A percentile compares a stretch with the other conserved stretches of the same genome.
Conservation (phyloP, 2,888 invertebrate species). For the Philhelius pedissequus region DNA sequence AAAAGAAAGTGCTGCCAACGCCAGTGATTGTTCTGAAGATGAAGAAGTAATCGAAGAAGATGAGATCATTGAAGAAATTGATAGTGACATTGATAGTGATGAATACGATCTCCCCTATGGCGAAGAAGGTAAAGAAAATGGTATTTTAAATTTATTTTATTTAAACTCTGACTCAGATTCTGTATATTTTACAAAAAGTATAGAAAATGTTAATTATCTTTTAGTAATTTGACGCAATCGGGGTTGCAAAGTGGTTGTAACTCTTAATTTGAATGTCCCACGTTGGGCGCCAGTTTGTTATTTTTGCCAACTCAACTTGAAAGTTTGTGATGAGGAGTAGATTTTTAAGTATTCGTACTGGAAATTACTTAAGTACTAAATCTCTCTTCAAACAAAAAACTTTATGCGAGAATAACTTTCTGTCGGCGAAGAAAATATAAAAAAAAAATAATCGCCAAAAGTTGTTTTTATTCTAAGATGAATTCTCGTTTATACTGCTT, state of each 20-base stretch:
- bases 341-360: too few species aligned
- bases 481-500: too few species aligned
- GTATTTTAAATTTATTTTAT: slow-evolving; percentile 13
- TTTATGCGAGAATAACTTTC: too few species aligned
- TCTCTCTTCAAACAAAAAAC: too few species aligned
- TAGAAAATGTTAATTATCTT: not conserved
- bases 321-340: too few species aligned
- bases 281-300: not conserved
- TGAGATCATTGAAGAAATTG: slow-evolving; percentile 64
- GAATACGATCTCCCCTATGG: slow-evolving; percentile 78
- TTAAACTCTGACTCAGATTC: too few species aligned
- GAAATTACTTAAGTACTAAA: too few species aligned
- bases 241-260: too few species aligned
- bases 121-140: slow-evolving; percentile 73
- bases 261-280: not conserved
- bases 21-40: slow-evolving; percentile 72
- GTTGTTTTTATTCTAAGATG: too few species aligned
- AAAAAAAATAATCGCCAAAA: too few species aligned
- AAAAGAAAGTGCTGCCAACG: slow-evolving; percentile 73
- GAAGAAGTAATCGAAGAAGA: slow-evolving; percentile 75
- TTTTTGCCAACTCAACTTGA: not conserved
- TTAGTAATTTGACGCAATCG: not conserved
- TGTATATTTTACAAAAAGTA: not conserved
- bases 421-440: too few species aligned
- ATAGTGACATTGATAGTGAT: slow-evolving; percentile 78